Conservation (phyloP, 2,113 vertebrate species). For the Pholis gunnellus region DNA sequence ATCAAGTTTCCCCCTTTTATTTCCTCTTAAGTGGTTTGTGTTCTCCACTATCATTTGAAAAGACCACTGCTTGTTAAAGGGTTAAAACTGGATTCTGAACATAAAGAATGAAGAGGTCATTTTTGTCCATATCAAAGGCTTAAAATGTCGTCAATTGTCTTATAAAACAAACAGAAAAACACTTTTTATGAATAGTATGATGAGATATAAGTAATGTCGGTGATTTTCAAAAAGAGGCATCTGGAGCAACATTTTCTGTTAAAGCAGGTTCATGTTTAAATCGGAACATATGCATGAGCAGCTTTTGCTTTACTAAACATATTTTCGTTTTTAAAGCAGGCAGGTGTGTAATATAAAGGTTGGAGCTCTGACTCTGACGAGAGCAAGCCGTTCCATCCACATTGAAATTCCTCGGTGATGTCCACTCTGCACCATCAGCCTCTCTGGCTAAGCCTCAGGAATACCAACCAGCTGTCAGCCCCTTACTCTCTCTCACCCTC, state of each 20-base stretch:
- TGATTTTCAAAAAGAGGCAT: neutral
- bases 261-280: neutral
- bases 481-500: conserved; percentile 30
- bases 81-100: neutral
- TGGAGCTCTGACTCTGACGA: conserved; percentile 37
- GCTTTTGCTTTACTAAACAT: conserved; percentile 7
- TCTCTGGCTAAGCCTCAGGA: conserved; percentile 73
- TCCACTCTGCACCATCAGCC: conserved; percentile 78
- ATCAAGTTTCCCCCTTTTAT: neutral
- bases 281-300: neutral
- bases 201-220: neutral
- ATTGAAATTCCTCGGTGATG: conserved; percentile 80
- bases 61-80: neutral
- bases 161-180: neutral
- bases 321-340: conserved; percentile 2
- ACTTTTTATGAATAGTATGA: neutral
- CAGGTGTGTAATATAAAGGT: conserved; percentile 27
- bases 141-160: neutral
- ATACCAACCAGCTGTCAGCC: conserved; percentile 77
- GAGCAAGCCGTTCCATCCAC: conserved; percentile 51
- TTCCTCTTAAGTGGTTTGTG: too few relatives aligned
- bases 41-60: neutral
- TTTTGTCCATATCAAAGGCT: neutral
- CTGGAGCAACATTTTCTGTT: neutral
- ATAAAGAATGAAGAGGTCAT: too few relatives aligned